phyloP scores from a whole-genome alignment of 2,113 vertebrate species.

The Anhinga rufa region DNA sequence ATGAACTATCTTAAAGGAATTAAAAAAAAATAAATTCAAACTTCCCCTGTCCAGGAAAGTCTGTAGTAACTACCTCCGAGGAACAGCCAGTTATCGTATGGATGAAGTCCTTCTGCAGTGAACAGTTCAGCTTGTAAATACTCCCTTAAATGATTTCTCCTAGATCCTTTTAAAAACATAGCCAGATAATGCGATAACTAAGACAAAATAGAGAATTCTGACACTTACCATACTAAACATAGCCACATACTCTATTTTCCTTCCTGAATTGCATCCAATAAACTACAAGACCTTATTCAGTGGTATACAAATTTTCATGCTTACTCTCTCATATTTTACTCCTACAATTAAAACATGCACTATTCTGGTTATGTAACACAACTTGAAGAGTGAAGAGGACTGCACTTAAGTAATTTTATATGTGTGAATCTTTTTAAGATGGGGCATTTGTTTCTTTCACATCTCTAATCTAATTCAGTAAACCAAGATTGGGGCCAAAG shows the following conservation, averaged over 20 bases:
- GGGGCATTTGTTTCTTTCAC: not conserved
- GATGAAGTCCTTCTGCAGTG: not conserved
- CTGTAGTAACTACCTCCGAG: not conserved
- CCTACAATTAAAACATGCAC: not conserved
- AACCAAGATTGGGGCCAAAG: not conserved
- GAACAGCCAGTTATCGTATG: not conserved
- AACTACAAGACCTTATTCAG: not conserved
- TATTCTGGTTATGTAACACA: not conserved
- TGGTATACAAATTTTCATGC: not conserved
- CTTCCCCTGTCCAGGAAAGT: not conserved
- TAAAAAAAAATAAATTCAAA: not conserved
- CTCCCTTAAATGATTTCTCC: not conserved
- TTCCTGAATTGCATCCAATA: not conserved
- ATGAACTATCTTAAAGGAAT: not conserved
- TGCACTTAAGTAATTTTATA: not conserved
- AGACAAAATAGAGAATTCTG: not conserved
- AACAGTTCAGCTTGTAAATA: not conserved
- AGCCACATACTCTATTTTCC: not conserved
- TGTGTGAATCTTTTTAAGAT: not conserved
- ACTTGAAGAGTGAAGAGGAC: not conserved
- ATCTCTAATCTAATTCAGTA: not conserved
- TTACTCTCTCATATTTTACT: not conserved
- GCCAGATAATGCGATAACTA: not conserved
- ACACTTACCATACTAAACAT: not conserved
- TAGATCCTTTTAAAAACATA: not conserved